Conservation (phyloP, 1,140 invertebrate genomes). For the Psilanteris sp. region DNA sequence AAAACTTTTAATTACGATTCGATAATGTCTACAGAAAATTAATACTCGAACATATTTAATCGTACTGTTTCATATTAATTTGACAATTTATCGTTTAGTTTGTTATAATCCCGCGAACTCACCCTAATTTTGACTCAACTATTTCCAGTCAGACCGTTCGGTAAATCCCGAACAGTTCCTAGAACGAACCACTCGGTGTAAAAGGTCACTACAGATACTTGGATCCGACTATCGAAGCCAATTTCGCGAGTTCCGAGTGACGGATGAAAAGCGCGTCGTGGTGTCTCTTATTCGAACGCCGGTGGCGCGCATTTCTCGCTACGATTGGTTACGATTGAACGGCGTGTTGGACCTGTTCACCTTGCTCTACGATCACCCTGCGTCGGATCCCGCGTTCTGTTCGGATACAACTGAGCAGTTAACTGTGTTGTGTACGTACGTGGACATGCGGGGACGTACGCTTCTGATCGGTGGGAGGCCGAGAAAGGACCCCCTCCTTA, state of each 20-base stretch:
- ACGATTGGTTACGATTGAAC: conserved; percentile 45
- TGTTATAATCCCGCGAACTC: no score
- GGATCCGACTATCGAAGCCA: conserved; percentile 7
- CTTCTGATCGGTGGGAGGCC: conserved; percentile 37
- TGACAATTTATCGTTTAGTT: no score
- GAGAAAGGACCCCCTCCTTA: conserved; percentile 49
- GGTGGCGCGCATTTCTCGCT: conserved; percentile 59
- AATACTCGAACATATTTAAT: no score
- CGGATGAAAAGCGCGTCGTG: conserved; percentile 52
- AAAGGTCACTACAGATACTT: conserved; percentile 4
- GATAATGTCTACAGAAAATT: no score
- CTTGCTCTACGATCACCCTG: conserved; percentile 69
- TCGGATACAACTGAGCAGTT: conserved; percentile 58
- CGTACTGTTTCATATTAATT: no score
- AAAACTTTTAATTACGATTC: no score
- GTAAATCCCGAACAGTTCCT: no score
- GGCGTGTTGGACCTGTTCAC: conserved; percentile 68
- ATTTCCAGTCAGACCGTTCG: no score
- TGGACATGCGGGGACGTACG: conserved; percentile 39
- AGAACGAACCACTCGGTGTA: conserved; percentile 18
- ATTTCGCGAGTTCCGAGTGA: conserved; percentile 31
- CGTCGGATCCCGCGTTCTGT: conserved; percentile 60
- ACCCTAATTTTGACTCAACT: conserved; percentile 7
- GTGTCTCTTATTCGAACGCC: conserved; percentile 33
- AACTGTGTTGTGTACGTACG: conserved; percentile 52